Evolutionary conservation across 1,140 invertebrate species (phyloP), one percentile per base, ranked within the genome.

Genomic region (Arctopsyche grandis): DNA sequence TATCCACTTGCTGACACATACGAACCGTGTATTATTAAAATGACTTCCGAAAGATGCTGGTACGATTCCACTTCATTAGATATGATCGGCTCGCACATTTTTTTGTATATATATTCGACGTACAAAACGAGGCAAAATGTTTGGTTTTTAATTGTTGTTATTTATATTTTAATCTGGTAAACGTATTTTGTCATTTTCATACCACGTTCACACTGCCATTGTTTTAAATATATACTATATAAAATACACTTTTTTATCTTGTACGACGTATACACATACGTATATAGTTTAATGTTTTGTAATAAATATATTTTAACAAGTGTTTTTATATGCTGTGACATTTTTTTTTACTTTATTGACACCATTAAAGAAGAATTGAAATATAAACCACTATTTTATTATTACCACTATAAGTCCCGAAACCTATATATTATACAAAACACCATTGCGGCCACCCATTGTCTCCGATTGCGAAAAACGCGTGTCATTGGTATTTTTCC

Each of bases 241-340:
- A 16, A 52, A 52, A 52, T 70, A 70, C 38, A 52, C 48, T 52
- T 52, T 14, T 52, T 12, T 52, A 52, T 38, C 7, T 38, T 52
- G 48, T 52, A 52, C 16, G 48, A 14, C 48, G 38, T 16, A 38
- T 43, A 70, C 29, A 16, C 38, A 38, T 70, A 38, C 19, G 26
- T 70, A 26, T 70, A 44, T 70, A 70, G 10, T 70, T 26, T 70
- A 26, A 14, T 70, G 29, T 43, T 43, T 9, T 38, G 21, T 38
- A 70, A 70, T 70, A 70, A 70, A 70, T 70, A 38, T 70, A 70
- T 70, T 44, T 52, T 56, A 52, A 56, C 26, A 70, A 26, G n/a
- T 76, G 26, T 76, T 76, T 69, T 76, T 76, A 43, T 76, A 76
- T 66, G 74, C 74, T 76, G 74, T 76, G 74, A 76, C 46, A 38